These are phyloP conservation scores for Lontra canadensis DNA, from an alignment of 2,113 vertebrate species.

Conservation along the genomic window DNA sequence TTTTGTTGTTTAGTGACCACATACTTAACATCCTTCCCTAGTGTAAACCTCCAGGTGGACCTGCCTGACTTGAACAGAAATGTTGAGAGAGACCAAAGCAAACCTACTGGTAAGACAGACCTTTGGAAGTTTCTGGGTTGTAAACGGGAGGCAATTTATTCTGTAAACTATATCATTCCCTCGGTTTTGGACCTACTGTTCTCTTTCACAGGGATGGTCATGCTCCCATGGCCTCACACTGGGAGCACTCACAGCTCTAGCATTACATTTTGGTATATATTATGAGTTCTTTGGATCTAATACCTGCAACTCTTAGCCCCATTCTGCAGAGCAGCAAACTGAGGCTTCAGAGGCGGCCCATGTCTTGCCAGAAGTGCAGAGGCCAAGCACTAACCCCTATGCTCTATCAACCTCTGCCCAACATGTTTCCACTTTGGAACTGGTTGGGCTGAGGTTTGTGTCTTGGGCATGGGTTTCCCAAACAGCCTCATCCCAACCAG, in stretches of 20 bases:
- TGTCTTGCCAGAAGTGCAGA: neutral
- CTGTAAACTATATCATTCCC: neutral
- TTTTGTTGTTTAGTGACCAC: neutral
- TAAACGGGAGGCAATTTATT: neutral
- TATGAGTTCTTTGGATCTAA: neutral
- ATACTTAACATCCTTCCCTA: neutral
- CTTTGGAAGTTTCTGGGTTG: neutral
- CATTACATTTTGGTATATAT: neutral
- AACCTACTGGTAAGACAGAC: neutral
- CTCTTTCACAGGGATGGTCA: neutral
- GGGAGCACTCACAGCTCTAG: neutral
- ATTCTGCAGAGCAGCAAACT: neutral
- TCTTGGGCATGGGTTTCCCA: neutral
- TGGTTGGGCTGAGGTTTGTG: neutral
- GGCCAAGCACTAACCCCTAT: neutral
- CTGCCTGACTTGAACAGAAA: neutral
- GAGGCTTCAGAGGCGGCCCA: neutral
- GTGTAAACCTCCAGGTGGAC: neutral
- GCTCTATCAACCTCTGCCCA: neutral
- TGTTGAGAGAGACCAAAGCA: neutral
- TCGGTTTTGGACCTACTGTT: neutral
- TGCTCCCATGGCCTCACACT: neutral
- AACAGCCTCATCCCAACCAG: neutral
- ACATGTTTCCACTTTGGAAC: neutral
- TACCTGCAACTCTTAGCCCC: neutral